Evolutionary conservation across 1,140 invertebrate species (phyloP), one percentile per base, ranked within the genome.

Genomic region (Drosophila mojavensis): DNA sequence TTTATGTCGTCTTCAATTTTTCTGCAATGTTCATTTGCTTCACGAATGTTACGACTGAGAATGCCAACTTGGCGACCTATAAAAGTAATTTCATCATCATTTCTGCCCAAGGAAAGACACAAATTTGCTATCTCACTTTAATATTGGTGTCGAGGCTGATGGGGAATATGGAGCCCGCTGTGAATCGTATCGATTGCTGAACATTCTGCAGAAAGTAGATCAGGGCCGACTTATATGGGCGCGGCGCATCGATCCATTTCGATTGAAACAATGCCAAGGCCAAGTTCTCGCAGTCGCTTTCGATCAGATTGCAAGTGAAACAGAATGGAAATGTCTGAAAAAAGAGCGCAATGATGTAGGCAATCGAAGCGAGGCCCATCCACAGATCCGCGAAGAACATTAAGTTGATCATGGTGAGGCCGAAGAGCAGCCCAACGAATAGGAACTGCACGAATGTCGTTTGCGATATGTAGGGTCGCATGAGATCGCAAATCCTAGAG

Each of bases 241-340:
- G 70, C 36, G 55, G 64, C 0, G 82, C 26, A 9, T 10, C n/a
- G 0, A 64, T 0, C 82, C 82, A 86, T 13, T 75, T 45, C 0
- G 82, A 78, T 2, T 86, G 70, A 5, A 85, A 86, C 36, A 85
- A 47, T 0, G 70, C 30, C 10, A 47, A 4, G 0, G 65, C 20
- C 2, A 85, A 28, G 5, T 20, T 24, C 13, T 86, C 56, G 24
- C 78, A 86, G 4, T 85, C 82, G 11, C 41, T 3, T 0, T 15
- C 30, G 3, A 86, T 69, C 6, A 78, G 11, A n/a, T 85, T 84
- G 33, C 78, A 86, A 0, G 43, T 67, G n/a, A 47, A 85, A 2
- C 66, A 75, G 36, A 85, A 85, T 0, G 82, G 82, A 51, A 86
- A 85, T 1, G 82, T 81, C 41, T 85, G 70, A 3, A 51, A n/a